Base-by-base conservation (phyloP, 2,113 vertebrate species). In the Pampusana beccarii region DNA sequence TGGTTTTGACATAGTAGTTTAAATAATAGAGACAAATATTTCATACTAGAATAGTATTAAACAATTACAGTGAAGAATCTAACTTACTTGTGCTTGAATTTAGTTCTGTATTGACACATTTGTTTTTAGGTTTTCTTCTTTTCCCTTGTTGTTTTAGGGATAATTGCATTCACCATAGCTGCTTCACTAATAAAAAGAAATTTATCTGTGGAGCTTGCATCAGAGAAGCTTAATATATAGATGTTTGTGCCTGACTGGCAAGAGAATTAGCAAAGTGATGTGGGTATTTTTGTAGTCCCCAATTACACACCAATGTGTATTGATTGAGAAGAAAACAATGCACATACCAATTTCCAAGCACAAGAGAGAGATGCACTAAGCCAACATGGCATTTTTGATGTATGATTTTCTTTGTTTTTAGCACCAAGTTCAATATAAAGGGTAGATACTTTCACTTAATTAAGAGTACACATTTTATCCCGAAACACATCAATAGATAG, bases 401-500 rank as follows among this genome's bases (percentile, higher is more conserved):
- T 33, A n/a, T 80, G 84, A 50, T 91, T 93, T 83, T 83, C 66
- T 90, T 92, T 82, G 73, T 0, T 74, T 96, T 87, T 90, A 91
- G 62, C 90, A 90, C 54, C 65, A 61, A 62, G 70, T 92, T 83
- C 50, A 73, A 34, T 95, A 53, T 88, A 90, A 92, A 94, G 93
- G 90, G 74, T 46, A 88, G 42, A 50, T 80, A 80, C 66, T 94
- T 91, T 91, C 90, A 96, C 78, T 93, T 96, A 96, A 96, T 96
- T 96, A 96, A 96, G 94, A 93, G 50, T 86, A 80, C 74, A 85
- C n/a, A 31, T 88, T 94, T 96, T 95, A 96, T 97, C 94, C 92
- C 90, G 81, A 62, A 96, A 95, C 89, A 94, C 96, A 94, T 95
- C 95, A 96, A 90, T 62, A 96, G 87, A 97, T 91, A 95, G 91